These are phyloP conservation scores for Petrophora chlorosata DNA, from an alignment of 2,888 invertebrate species.

Conservation along the genomic window DNA sequence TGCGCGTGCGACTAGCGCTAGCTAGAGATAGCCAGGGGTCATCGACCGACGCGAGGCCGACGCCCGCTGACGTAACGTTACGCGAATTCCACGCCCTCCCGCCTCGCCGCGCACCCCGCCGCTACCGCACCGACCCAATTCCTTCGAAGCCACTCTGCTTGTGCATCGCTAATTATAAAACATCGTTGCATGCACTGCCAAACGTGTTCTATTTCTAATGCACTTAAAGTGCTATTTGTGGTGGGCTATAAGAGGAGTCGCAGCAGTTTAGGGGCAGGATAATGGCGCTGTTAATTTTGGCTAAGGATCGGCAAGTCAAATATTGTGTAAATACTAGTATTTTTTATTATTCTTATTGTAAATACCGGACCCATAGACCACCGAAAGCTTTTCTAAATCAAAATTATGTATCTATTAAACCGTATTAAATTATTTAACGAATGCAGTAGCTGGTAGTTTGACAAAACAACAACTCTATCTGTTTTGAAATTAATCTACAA, in stretches of 20 bases:
- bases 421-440: too few species aligned
- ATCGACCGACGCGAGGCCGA: constrained; percentile 78
- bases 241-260: constrained; percentile 37
- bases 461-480: too few species aligned
- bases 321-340: too few species aligned
- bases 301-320: not conserved
- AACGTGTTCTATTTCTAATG: constrained; percentile 72
- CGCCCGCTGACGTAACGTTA: constrained; percentile 83
- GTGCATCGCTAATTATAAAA: constrained; percentile 80
- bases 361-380: too few species aligned
- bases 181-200: constrained; percentile 67
- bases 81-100: constrained; percentile 75
- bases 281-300: not conserved
- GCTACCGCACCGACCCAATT: constrained; percentile 75
- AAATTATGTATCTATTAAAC: too few species aligned
- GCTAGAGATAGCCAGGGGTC: constrained; percentile 80
- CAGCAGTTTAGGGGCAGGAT: constrained; percentile 9
- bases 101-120: constrained; percentile 46
- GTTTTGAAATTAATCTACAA: too few species aligned
- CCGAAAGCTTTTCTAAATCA: too few species aligned
- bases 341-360: too few species aligned
- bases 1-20: constrained; percentile 67
- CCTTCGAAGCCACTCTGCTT: constrained; percentile 79
- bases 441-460: too few species aligned
- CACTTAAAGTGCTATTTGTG: constrained; percentile 53